These are phyloP conservation scores for Nasonia oneida DNA, from an alignment of 2,888 invertebrate genomes.

Conservation along the genomic window DNA sequence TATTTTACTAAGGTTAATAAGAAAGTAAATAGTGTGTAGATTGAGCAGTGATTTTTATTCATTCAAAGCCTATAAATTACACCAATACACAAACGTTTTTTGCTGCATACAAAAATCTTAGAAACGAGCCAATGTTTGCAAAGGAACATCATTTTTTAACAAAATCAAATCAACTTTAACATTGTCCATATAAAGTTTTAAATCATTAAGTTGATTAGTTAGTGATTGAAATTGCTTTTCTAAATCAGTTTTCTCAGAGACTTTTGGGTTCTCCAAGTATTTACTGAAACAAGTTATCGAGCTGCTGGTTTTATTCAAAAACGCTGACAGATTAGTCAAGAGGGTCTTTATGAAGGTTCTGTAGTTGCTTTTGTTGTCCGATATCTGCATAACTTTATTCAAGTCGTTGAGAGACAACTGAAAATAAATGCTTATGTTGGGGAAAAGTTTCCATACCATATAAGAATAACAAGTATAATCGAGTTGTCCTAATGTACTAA, in stretches of 20 bases:
- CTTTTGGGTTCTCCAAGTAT: neutral
- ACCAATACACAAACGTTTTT: neutral
- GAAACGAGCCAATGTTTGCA: neutral
- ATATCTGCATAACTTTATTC: neutral
- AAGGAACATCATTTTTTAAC: neutral
- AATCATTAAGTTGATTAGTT: neutral
- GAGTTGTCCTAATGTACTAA: neutral
- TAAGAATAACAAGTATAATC: neutral
- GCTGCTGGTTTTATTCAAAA: neutral
- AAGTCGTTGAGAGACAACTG: neutral
- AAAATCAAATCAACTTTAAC: neutral
- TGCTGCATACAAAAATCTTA: neutral
- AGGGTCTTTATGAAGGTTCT: neutral
- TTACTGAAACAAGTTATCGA: neutral
- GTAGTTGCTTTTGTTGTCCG: neutral
- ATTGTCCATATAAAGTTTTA: constrained; percentile 1
- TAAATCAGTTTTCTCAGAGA: neutral
- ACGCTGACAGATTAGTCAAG: neutral
- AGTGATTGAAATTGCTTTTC: neutral
- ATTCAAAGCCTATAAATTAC: no score
- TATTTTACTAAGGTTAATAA: no score
- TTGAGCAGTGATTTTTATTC: no score
- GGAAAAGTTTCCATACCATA: neutral
- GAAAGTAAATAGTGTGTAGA: no score
- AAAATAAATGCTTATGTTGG: neutral